phyloP scores from a whole-genome alignment of 1,140 invertebrate species.

The Colletes gigas region DNA sequence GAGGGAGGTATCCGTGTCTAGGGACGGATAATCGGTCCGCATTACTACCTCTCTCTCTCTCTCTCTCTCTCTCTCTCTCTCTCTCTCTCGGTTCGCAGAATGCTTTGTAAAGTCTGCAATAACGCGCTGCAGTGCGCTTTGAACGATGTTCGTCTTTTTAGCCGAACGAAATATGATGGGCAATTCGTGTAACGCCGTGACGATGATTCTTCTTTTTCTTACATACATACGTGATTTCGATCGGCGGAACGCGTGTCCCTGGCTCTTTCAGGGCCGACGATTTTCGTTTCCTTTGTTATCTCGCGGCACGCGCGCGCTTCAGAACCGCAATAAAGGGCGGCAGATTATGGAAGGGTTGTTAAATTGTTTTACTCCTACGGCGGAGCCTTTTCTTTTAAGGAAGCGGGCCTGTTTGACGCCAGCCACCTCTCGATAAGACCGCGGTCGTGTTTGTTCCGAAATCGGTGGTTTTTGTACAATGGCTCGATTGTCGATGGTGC shows the following conservation, averaged over 20 bases:
- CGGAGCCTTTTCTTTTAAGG: not conserved
- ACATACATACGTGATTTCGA: not conserved
- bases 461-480: not conserved
- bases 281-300: too few relatives aligned
- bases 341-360: constrained; percentile 28
- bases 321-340: constrained; percentile 1
- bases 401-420: not conserved
- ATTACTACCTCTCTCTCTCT: constrained; percentile 54
- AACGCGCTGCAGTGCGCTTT: constrained; percentile 19
- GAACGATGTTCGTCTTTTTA: constrained; percentile 21
- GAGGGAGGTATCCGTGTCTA: constrained; percentile 61
- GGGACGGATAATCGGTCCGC: constrained; percentile 69
- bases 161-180: constrained; percentile 15
- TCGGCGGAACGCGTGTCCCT: not conserved
- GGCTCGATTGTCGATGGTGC: constrained; percentile 3
- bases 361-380: constrained; percentile 1
- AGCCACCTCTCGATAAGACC: constrained; percentile 9
- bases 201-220: not conserved
- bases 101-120: constrained; percentile 32
- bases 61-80: not conserved
- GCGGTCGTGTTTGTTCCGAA: not conserved
- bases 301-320: not conserved
- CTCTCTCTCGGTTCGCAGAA: not conserved
- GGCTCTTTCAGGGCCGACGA: too few relatives aligned
- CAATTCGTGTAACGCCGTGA: not conserved